phyloP scores from a whole-genome alignment of 2,888 invertebrate genomes.

The Zaprionus obscuricornis region DNA sequence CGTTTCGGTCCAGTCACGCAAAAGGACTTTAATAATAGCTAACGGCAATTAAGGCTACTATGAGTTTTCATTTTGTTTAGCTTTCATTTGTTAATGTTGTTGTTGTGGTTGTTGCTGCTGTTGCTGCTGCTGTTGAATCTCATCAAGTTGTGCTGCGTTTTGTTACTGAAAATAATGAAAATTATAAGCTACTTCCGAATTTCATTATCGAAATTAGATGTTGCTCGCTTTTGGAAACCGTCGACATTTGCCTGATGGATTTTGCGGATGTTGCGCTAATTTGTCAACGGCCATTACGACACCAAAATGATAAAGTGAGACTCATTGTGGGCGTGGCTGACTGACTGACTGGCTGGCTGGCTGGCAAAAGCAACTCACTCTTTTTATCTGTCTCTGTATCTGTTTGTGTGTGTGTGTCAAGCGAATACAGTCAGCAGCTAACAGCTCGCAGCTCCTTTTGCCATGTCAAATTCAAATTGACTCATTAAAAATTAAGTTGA shows the following conservation, averaged over 20 bases:
- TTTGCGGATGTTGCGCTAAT: slow-evolving; percentile 71
- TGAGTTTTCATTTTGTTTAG: slow-evolving; percentile 46
- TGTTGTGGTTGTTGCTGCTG: slow-evolving; percentile 12
- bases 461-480: slow-evolving; percentile 77
- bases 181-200: slow-evolving; percentile 76
- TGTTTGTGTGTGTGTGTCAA: not conserved
- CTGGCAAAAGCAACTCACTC: too few species aligned
- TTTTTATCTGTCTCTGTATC: too few species aligned
- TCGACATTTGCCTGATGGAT: slow-evolving; percentile 53
- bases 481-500: slow-evolving; percentile 79
- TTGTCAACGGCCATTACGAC: slow-evolving; percentile 70
- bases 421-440: slow-evolving; percentile 1
- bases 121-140: slow-evolving; percentile 14
- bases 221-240: slow-evolving; percentile 26
- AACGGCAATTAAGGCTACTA: slow-evolving; percentile 61
- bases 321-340: slow-evolving; percentile 64
- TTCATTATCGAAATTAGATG: slow-evolving; percentile 77
- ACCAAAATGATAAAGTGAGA: slow-evolving; percentile 54
- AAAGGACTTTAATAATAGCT: slow-evolving; percentile 59
- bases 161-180: slow-evolving; percentile 65
- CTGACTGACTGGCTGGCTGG: too few species aligned
- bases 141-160: slow-evolving; percentile 18
- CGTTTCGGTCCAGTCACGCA: slow-evolving; percentile 43
- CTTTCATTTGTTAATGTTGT: slow-evolving; percentile 5
- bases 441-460: slow-evolving; percentile 41